phyloP scores from a whole-genome alignment of 1,140 invertebrate species.

The Bradynema listronoti region DNA sequence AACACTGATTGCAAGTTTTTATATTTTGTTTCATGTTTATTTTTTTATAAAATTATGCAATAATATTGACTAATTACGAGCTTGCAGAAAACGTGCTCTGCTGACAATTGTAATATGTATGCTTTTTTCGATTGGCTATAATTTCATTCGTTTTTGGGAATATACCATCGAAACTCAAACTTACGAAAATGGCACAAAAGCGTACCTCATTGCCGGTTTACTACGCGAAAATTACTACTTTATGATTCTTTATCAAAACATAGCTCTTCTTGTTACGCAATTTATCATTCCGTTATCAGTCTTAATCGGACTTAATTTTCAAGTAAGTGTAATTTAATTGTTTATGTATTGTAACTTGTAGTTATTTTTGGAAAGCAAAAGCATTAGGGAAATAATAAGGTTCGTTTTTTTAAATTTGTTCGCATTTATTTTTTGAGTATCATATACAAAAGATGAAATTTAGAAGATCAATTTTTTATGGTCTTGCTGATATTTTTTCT shows the following conservation, averaged over 20 bases:
- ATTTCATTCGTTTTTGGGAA: conserved; percentile 56
- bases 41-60: background rate
- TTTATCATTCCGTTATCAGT: conserved; percentile 52
- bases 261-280: conserved; percentile 47
- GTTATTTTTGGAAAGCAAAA: too few relatives aligned
- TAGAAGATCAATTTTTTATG: too few relatives aligned
- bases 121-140: conserved; percentile 51
- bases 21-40: background rate
- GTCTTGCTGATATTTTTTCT: too few relatives aligned
- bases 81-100: conserved; percentile 44
- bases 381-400: too few relatives aligned
- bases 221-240: conserved; percentile 40
- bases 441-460: too few relatives aligned
- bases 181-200: conserved; percentile 20
- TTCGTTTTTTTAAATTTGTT: too few relatives aligned
- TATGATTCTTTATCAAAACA: conserved; percentile 52
- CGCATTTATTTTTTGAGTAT: too few relatives aligned
- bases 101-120: conserved; percentile 45
- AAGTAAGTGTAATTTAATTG: too few relatives aligned
- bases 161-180: conserved; percentile 34
- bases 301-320: conserved; percentile 47
- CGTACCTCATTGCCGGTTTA: conserved; percentile 26
- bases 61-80: too few relatives aligned
- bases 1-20: background rate
- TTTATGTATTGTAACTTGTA: too few relatives aligned